Evolutionary conservation across 2,888 invertebrate genomes (phyloP).

Genomic region (Nemotelus pantherinus): DNA sequence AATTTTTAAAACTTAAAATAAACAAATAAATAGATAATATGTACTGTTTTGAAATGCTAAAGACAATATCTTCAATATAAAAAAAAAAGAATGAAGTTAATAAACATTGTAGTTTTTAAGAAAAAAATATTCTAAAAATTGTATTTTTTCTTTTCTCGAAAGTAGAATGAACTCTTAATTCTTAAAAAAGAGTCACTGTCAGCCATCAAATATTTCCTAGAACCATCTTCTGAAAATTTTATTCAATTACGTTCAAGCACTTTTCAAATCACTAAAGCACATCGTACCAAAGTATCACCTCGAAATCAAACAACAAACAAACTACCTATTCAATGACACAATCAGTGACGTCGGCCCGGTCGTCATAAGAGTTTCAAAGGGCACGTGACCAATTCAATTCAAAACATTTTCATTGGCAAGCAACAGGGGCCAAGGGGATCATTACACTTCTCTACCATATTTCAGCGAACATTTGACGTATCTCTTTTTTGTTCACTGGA

Average conservation of each 20-base stretch:
- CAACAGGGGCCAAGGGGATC: not conserved
- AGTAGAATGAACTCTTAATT: no score
- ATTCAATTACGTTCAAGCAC: not conserved
- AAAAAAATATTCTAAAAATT: no score
- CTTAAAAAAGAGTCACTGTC: no score
- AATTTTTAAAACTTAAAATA: no score
- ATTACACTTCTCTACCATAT: not conserved
- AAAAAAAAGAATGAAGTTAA: no score
- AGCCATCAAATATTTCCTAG: no score
- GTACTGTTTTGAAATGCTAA: no score
- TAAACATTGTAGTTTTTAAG: no score
- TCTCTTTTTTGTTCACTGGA: not conserved
- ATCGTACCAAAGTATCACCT: no score
- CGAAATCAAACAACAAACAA: not conserved
- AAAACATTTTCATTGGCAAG: slow-evolving; percentile 13
- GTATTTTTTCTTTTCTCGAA: no score
- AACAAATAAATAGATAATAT: no score
- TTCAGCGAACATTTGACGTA: not conserved
- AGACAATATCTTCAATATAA: no score
- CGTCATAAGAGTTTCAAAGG: slow-evolving; percentile 7
- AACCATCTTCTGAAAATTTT: not conserved
- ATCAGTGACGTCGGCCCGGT: slow-evolving; percentile 8
- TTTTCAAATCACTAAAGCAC: not conserved
- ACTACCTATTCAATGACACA: slow-evolving; percentile 11
- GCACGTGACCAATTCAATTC: slow-evolving; percentile 38